These are phyloP conservation scores for Semicossyphus pulcher DNA, from an alignment of 2,113 vertebrate species.

Conservation along the genomic window DNA sequence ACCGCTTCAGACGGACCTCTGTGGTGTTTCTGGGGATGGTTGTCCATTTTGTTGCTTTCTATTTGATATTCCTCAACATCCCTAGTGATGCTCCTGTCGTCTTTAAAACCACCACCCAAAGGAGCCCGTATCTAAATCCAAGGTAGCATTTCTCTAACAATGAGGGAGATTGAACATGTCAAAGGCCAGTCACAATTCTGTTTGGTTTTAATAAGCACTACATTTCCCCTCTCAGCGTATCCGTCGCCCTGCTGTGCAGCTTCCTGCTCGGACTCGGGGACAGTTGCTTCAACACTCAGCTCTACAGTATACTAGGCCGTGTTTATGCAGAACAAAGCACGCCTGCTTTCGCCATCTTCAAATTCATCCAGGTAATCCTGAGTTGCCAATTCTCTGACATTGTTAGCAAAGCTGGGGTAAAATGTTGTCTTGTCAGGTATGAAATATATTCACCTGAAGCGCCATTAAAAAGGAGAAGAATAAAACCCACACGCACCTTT, in stretches of 20 bases:
- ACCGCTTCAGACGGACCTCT: conserved; percentile 91
- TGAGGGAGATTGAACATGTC: neutral
- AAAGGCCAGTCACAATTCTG: neutral
- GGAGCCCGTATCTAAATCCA: conserved; percentile 86
- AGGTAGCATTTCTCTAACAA: conserved; percentile 79
- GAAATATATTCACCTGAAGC: conserved; percentile 63
- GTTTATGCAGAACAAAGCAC: conserved; percentile 92
- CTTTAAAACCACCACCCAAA: conserved; percentile 84
- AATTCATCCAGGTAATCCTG: conserved; percentile 95
- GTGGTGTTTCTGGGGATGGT: conserved; percentile 93
- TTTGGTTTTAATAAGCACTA: neutral
- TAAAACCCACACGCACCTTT: neutral
- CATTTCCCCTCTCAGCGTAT: conserved; percentile 81
- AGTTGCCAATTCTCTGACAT: conserved; percentile 36
- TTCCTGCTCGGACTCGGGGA: conserved; percentile 95
- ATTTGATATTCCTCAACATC: conserved; percentile 95
- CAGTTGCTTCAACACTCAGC: conserved; percentile 98
- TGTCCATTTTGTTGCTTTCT: conserved; percentile 94
- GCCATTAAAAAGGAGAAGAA: conserved; percentile 40
- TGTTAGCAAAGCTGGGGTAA: conserved; percentile 52
- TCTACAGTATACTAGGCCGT: conserved; percentile 94
- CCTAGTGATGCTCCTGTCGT: conserved; percentile 91
- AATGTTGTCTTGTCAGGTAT: conserved; percentile 34
- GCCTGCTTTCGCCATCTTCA: conserved; percentile 96
- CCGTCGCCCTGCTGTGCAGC: conserved; percentile 93